Conservation (phyloP, 2,797 vertebrate genomes). For the Rhadinocentrus ornatus region DNA sequence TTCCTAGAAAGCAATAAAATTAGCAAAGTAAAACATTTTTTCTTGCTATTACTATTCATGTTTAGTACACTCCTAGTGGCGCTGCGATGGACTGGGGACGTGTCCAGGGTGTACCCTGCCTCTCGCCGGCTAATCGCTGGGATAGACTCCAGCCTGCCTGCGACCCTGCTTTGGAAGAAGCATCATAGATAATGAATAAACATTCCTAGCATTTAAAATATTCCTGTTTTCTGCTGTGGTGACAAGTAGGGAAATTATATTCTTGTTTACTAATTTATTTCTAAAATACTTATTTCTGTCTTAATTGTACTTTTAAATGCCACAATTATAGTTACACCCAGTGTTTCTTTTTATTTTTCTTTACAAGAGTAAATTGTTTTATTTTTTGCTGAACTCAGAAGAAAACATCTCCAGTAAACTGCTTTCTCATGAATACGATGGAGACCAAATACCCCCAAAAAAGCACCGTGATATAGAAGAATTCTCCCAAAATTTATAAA, state of each 20-base stretch:
- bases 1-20: too few relatives aligned
- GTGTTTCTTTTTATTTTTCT: too few relatives aligned
- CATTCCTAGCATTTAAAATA: too few relatives aligned
- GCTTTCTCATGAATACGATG: neutral
- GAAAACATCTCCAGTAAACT: neutral
- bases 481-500: conserved; percentile 27
- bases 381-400: neutral
- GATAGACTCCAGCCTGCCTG: too few relatives aligned
- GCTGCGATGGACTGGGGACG: too few relatives aligned
- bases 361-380: neutral
- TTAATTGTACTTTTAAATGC: neutral
- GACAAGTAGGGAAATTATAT: neutral
- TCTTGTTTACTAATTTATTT: neutral
- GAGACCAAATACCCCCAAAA: conserved; percentile 26
- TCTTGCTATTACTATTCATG: too few relatives aligned
- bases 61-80: too few relatives aligned
- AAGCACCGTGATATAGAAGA: neutral
- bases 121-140: too few relatives aligned
- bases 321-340: neutral
- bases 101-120: too few relatives aligned
- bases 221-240: neutral
- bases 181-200: too few relatives aligned
- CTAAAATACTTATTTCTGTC: neutral
- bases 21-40: too few relatives aligned
- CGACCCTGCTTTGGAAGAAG: too few relatives aligned